phyloP scores from a whole-genome alignment of 2,113 vertebrate species.

The Castor canadensis region DNA sequence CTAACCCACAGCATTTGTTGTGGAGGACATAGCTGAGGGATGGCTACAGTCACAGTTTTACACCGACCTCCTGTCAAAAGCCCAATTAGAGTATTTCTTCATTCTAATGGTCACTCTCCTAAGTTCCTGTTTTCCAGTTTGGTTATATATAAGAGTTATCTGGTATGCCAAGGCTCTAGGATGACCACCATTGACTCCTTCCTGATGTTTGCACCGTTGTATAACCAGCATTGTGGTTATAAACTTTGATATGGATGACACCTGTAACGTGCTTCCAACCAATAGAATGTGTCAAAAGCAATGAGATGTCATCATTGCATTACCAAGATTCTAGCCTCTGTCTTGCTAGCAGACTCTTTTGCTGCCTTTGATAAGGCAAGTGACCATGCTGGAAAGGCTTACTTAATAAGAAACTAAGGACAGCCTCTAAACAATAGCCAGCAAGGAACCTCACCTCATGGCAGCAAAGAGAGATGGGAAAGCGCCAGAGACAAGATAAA shows the following conservation, averaged over 20 bases:
- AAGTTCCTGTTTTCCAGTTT: not conserved
- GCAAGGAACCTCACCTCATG: no score
- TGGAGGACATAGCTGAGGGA: not conserved
- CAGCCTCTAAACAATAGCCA: not conserved
- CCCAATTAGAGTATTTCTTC: not conserved
- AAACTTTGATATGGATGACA: not conserved
- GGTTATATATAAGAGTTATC: not conserved
- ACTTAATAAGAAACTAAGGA: not conserved
- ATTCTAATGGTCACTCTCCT: constrained; percentile 2
- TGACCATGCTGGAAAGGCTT: not conserved
- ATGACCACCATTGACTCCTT: not conserved
- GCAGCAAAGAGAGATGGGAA: no score
- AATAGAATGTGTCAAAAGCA: not conserved
- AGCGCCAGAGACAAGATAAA: no score
- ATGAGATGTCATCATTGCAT: not conserved
- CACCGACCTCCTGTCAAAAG: not conserved
- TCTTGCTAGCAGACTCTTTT: not conserved
- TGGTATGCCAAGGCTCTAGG: not conserved
- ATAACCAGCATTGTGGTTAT: not conserved
- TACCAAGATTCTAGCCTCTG: not conserved
- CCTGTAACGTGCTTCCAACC: not conserved
- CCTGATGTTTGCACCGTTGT: not conserved
- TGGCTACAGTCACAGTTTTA: not conserved
- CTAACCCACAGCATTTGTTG: not conserved
- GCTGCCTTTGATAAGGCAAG: not conserved